Conservation (phyloP, 2,113 vertebrate genomes). For the Tamias sibiricus region DNA sequence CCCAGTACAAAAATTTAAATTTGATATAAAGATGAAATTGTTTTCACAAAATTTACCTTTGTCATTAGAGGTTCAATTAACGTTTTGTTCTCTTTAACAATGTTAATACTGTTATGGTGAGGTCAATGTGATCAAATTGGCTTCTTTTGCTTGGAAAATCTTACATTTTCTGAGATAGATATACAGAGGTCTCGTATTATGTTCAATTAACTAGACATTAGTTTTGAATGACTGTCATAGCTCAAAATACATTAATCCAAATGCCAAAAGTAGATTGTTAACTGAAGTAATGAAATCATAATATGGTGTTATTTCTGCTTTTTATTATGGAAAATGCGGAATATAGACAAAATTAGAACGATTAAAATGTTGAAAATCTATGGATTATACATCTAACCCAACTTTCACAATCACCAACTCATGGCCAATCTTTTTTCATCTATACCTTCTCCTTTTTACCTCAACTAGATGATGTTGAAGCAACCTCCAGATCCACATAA, state of each 20-base stretch:
- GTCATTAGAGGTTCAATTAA: not conserved
- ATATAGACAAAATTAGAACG: not conserved
- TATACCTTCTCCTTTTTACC: not conserved
- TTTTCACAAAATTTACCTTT: slow-evolving; percentile 13
- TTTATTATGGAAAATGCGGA: not conserved
- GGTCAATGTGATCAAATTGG: not conserved
- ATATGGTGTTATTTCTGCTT: not conserved
- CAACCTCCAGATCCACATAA: not conserved
- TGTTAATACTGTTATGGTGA: slow-evolving; percentile 39
- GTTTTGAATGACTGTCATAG: not conserved
- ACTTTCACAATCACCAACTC: not conserved
- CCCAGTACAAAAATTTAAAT: not conserved
- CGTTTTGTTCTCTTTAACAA: slow-evolving; percentile 41
- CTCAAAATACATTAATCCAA: not conserved
- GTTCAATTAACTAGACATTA: slow-evolving; percentile 16
- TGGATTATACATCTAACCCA: not conserved
- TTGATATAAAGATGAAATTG: not conserved
- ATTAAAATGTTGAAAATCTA: not conserved
- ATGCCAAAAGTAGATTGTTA: not conserved
- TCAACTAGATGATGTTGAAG: not conserved
- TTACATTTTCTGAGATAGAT: not conserved
- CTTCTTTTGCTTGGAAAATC: not conserved
- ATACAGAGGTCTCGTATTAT: not conserved
- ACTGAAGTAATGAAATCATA: not conserved
- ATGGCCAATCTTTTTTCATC: not conserved